These are phyloP conservation scores for Probaryconus sp. DNA, from an alignment of 1,140 invertebrate species.

Conservation along the genomic window DNA sequence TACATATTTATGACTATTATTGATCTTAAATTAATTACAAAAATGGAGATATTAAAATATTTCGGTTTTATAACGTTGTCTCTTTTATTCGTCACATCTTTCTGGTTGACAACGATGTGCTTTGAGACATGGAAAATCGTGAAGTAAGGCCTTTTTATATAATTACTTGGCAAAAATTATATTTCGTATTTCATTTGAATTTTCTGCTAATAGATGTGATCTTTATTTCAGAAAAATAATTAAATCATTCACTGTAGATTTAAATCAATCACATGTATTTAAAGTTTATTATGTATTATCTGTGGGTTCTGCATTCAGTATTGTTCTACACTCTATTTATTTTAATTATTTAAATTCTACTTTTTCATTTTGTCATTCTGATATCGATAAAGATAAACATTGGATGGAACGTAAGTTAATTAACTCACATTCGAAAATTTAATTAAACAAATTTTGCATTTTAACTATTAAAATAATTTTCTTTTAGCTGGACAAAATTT, in stretches of 20 bases:
- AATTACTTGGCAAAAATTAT: neutral
- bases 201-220: neutral
- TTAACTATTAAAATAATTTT: conserved; percentile 4
- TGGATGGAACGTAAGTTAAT: conserved; percentile 19
- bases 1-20: conserved; percentile 11
- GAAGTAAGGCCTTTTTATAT: neutral
- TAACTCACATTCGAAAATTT: too few species aligned
- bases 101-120: conserved; percentile 29
- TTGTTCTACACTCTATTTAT: conserved; percentile 19
- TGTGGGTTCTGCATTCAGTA: conserved; percentile 13
- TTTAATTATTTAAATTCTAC: conserved; percentile 14
- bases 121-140: conserved; percentile 28
- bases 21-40: conserved; percentile 1
- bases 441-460: too few species aligned
- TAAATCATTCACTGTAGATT: too few species aligned
- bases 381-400: conserved; percentile 8
- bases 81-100: neutral
- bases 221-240: neutral
- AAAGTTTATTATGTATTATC: conserved; percentile 22
- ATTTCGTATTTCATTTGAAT: conserved; percentile 6
- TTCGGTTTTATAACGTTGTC: conserved; percentile 13
- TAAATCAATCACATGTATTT: too few species aligned
- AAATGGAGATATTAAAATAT: conserved; percentile 2
- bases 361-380: conserved; percentile 12
- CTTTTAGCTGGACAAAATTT: conserved; percentile 5